A percentile compares a stretch with the other conserved stretches of the same genome.
Conservation (phyloP, 1,140 invertebrate genomes). For the Drosophila bocqueti region DNA sequence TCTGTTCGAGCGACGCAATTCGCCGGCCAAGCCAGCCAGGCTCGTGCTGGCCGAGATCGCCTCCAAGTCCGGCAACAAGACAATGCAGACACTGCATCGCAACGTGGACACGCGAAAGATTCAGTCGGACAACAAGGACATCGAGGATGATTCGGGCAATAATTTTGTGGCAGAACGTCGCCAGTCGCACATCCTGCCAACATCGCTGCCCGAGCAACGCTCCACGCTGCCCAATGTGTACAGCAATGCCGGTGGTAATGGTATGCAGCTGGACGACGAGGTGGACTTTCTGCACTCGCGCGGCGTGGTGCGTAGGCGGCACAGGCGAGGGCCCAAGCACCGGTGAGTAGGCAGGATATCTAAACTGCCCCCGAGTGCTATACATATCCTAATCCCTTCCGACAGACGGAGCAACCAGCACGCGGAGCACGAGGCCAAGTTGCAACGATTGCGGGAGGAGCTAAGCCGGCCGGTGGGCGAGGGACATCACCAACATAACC, state of each 20-base stretch:
- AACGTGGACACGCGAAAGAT: conserved; percentile 83
- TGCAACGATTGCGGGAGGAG: conserved; percentile 74
- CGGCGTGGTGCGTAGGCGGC: conserved; percentile 66
- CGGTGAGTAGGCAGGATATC: conserved; percentile 46
- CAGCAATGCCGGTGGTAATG: conserved; percentile 83
- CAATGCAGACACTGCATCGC: conserved; percentile 55
- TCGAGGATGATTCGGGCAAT: conserved; percentile 81
- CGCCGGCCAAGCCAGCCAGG: conserved; percentile 11
- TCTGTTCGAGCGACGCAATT: conserved; percentile 20
- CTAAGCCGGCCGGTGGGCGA: conserved; percentile 64
- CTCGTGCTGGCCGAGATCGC: conserved; percentile 13
- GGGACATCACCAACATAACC: conserved; percentile 22
- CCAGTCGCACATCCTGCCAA: conserved; percentile 71
- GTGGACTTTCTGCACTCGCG: conserved; percentile 76
- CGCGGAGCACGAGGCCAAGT: conserved; percentile 61
- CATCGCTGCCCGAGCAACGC: conserved; percentile 76
- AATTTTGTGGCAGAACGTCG: conserved; percentile 77
- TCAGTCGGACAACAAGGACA: conserved; percentile 85
- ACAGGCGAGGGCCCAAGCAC: conserved; percentile 78
- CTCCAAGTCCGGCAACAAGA: conserved; percentile 56
- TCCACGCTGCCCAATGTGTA: conserved; percentile 81
- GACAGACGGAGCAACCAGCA: conserved; percentile 33
- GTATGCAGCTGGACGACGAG: conserved; percentile 77
- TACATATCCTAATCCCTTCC: neutral
- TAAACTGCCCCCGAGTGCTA: neutral